Evolutionary conservation across 2,797 vertebrate genomes (phyloP).

Genomic region (Alosa sapidissima): DNA sequence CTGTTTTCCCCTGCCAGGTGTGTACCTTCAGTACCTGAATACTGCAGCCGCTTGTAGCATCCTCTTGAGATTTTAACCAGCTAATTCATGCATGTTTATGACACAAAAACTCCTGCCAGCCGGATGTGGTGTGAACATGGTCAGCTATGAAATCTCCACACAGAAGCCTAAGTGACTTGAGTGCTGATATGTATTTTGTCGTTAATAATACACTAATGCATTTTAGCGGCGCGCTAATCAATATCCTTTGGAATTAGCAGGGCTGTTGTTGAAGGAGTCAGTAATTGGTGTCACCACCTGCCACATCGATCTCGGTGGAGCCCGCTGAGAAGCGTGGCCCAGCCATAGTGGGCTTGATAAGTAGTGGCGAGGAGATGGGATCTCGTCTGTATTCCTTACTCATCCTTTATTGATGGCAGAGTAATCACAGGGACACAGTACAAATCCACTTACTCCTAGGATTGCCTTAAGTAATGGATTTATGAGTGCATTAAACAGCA

Average conservation of each 20-base stretch:
- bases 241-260: slow-evolving; percentile 76
- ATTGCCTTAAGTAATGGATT: slow-evolving; percentile 83
- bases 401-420: slow-evolving; percentile 79
- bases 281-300: slow-evolving; percentile 72
- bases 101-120: neutral
- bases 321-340: slow-evolving; percentile 40
- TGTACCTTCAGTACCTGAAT: neutral
- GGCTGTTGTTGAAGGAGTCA: slow-evolving; percentile 68
- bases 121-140: slow-evolving; percentile 12
- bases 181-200: slow-evolving; percentile 43
- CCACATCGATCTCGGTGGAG: slow-evolving; percentile 52
- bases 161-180: neutral
- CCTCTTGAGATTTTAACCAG: slow-evolving; percentile 4
- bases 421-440: slow-evolving; percentile 78
- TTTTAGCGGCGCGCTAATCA: slow-evolving; percentile 66
- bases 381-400: slow-evolving; percentile 71
- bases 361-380: slow-evolving; percentile 47
- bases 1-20: neutral
- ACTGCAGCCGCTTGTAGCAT: neutral
- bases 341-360: slow-evolving; percentile 19
- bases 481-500: slow-evolving; percentile 78
- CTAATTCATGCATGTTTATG: slow-evolving; percentile 16
- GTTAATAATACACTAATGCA: slow-evolving; percentile 71
- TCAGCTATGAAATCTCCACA: neutral
- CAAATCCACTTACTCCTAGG: slow-evolving; percentile 77